Evolutionary conservation across 2,113 vertebrate species (phyloP).

Genomic region (Porphyrio hochstetteri): DNA sequence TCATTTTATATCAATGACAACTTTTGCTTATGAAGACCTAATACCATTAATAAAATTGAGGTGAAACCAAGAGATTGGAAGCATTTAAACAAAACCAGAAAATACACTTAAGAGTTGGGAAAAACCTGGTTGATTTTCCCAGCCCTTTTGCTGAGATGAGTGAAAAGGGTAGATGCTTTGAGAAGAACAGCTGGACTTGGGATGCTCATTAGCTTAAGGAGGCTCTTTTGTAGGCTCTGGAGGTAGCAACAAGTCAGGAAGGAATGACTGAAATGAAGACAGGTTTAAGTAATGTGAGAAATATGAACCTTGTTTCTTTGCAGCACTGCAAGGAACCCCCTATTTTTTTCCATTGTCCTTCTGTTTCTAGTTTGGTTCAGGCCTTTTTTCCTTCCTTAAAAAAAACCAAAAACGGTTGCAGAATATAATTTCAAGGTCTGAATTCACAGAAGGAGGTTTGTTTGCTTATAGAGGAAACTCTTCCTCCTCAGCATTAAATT

Average conservation of each 20-base stretch:
- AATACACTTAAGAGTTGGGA: neutral
- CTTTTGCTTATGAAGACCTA: neutral
- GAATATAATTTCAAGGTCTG: neutral
- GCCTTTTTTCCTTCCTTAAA: neutral
- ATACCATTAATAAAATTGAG: neutral
- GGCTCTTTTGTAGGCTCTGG: neutral
- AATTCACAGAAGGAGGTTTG: neutral
- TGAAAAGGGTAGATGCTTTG: neutral
- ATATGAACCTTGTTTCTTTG: neutral
- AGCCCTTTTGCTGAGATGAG: neutral
- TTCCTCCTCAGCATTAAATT: neutral
- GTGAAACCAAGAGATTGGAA: neutral
- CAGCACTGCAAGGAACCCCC: neutral
- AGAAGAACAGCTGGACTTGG: neutral
- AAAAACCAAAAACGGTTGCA: too few species aligned
- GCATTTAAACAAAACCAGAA: neutral
- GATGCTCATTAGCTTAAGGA: neutral
- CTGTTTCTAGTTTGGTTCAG: neutral
- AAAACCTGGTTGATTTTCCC: neutral
- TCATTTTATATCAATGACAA: conserved; percentile 47
- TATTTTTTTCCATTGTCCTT: neutral
- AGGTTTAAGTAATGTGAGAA: neutral
- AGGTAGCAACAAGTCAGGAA: neutral
- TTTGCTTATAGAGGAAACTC: neutral
- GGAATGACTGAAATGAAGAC: neutral